A percentile compares a stretch with the other conserved stretches of the same genome.
Conservation (phyloP, 2,888 invertebrate genomes). For the Sphaerophoria rueppellii region DNA sequence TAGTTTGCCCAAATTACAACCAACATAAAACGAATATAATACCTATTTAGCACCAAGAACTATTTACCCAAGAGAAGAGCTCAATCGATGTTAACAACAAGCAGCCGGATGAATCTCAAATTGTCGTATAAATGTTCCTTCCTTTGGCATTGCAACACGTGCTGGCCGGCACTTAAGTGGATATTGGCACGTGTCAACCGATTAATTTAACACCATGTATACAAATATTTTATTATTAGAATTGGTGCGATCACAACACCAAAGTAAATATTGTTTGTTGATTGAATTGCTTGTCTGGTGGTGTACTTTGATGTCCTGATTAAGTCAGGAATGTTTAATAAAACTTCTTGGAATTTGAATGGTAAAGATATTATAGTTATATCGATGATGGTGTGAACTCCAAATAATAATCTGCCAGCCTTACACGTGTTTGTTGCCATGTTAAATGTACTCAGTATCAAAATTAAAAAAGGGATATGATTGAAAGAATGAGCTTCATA, state of each 20-base stretch:
- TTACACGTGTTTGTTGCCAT: constrained; percentile 47
- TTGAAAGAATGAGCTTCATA: no score
- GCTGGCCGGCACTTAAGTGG: constrained; percentile 65
- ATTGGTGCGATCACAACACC: constrained; percentile 73
- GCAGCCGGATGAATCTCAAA: constrained; percentile 32
- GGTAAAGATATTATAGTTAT: not conserved
- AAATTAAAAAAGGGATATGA: constrained; percentile 10
- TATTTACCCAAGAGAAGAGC: constrained; percentile 26
- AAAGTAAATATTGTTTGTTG: constrained; percentile 72
- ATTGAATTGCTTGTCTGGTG: constrained; percentile 69
- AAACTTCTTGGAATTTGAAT: constrained; percentile 40
- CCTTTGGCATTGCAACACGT: constrained; percentile 52
- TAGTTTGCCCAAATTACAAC: not conserved
- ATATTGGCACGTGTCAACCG: constrained; percentile 67
- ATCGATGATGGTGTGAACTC: constrained; percentile 57
- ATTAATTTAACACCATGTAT: constrained; percentile 74
- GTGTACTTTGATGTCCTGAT: constrained; percentile 72
- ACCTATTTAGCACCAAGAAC: not conserved
- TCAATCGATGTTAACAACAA: constrained; percentile 27
- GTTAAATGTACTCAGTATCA: constrained; percentile 3
- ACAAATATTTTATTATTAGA: constrained; percentile 73
- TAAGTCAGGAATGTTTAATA: constrained; percentile 72
- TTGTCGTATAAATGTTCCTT: constrained; percentile 17
- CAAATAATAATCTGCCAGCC: constrained; percentile 26
- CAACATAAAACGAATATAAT: not conserved